Conservation (phyloP, 1,140 invertebrate species). For the Atta cephalotes region DNA sequence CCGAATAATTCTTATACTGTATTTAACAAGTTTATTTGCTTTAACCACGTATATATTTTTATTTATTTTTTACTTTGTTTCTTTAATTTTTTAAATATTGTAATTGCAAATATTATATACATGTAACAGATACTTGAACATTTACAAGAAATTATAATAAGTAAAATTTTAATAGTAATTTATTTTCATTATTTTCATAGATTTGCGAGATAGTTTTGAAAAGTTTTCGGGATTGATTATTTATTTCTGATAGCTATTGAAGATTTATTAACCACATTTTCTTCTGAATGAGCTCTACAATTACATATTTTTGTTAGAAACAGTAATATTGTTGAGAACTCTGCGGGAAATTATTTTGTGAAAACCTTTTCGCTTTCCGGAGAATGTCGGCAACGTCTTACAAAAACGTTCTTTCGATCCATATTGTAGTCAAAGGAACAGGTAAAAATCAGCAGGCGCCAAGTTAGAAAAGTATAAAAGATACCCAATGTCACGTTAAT, state of each 20-base stretch:
- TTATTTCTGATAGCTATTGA: not conserved
- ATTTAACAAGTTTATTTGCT: not conserved
- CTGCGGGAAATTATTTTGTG: not conserved
- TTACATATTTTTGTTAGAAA: not conserved
- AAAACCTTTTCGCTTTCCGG: not conserved
- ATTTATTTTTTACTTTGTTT: not conserved
- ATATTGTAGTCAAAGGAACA: not conserved
- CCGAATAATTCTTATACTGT: not conserved
- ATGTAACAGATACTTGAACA: not conserved
- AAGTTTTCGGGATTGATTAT: not conserved
- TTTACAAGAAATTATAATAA: not conserved
- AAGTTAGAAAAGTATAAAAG: not conserved
- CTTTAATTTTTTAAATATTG: not conserved
- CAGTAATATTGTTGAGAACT: not conserved
- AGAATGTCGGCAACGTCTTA: not conserved
- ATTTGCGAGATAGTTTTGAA: not conserved
- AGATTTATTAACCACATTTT: not conserved
- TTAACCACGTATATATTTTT: not conserved
- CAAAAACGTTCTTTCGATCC: not conserved
- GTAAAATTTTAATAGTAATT: not conserved
- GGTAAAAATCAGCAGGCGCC: conserved; percentile 19
- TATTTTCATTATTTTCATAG: not conserved
- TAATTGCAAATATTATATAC: not conserved
- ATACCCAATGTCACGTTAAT: not conserved
- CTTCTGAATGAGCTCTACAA: not conserved